A percentile compares a stretch with the other conserved stretches of the same genome.
Conservation (phyloP, 2,113 vertebrate genomes). For the Mustelus asterias region DNA sequence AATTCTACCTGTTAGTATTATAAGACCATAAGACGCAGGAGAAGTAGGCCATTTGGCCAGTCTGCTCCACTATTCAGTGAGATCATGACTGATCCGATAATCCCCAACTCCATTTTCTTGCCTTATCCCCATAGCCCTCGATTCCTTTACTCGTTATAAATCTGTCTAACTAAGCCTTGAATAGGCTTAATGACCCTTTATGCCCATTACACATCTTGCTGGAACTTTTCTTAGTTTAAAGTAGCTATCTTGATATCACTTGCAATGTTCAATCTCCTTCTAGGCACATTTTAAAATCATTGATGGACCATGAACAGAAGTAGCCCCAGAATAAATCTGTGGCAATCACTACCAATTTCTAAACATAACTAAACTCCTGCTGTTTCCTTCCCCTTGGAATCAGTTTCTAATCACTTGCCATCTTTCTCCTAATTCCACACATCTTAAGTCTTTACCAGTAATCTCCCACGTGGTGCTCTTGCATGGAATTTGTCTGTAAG, state of each 20-base stretch:
- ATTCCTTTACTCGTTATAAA: too few relatives aligned
- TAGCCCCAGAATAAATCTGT: not conserved
- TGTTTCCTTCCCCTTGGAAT: not conserved
- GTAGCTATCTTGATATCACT: not conserved
- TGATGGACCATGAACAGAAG: not conserved
- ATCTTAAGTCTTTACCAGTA: not conserved
- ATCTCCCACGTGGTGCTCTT: not conserved
- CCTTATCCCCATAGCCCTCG: too few relatives aligned
- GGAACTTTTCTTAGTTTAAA: not conserved
- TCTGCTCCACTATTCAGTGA: too few relatives aligned
- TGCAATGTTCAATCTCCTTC: not conserved
- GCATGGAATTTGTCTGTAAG: not conserved
- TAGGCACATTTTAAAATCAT: not conserved
- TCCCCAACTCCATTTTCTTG: too few relatives aligned
- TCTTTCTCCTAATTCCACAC: not conserved
- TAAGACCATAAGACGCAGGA: too few relatives aligned
- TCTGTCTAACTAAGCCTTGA: too few relatives aligned
- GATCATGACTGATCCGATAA: too few relatives aligned
- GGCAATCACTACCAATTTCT: not conserved
- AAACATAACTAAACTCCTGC: not conserved
- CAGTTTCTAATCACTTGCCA: not conserved
- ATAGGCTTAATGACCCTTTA: too few relatives aligned
- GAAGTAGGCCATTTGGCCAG: too few relatives aligned
- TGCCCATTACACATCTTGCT: not conserved
- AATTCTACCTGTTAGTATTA: not conserved